phyloP scores from a whole-genome alignment of 2,888 invertebrate genomes.

The Acanthoscelides obtectus region DNA sequence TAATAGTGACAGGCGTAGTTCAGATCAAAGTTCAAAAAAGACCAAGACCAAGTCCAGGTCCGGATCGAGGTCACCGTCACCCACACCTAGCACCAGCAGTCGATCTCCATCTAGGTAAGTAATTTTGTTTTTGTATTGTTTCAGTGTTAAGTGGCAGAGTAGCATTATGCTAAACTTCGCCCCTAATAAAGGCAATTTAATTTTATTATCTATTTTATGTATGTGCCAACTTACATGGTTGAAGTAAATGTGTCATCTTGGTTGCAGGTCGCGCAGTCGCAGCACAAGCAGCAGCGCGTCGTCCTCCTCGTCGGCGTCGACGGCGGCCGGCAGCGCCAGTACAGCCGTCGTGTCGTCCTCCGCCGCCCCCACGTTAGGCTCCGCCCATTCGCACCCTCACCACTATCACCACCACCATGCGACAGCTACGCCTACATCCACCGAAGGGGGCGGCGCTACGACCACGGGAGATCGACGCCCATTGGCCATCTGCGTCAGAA shows the following conservation, averaged over 20 bases:
- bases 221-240: no score
- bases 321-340: conserved; percentile 55
- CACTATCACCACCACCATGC: conserved; percentile 23
- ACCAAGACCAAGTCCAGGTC: conserved; percentile 45
- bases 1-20: conserved; percentile 39
- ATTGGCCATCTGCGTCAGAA: conserved; percentile 85
- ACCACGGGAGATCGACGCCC: conserved; percentile 68
- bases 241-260: neutral
- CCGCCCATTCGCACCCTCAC: neutral
- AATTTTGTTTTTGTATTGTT: no score
- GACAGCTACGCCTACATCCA: conserved; percentile 39
- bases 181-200: no score
- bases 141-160: no score
- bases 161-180: no score
- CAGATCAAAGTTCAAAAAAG: conserved; percentile 37
- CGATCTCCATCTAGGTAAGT: conserved; percentile 51
- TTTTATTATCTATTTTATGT: no score
- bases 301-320: conserved; percentile 60
- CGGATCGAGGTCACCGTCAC: conserved; percentile 52
- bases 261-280: conserved; percentile 47
- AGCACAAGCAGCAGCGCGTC: conserved; percentile 53
- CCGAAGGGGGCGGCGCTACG: conserved; percentile 48
- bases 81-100: conserved; percentile 53
- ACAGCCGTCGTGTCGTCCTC: conserved; percentile 46
- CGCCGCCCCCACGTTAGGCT: conserved; percentile 29